Percentiles rank a stretch among this genome's conserved stretches.
Conservation (phyloP, 64 coral and sea anemone genomes). For the Astreopora myriophthalma region DNA sequence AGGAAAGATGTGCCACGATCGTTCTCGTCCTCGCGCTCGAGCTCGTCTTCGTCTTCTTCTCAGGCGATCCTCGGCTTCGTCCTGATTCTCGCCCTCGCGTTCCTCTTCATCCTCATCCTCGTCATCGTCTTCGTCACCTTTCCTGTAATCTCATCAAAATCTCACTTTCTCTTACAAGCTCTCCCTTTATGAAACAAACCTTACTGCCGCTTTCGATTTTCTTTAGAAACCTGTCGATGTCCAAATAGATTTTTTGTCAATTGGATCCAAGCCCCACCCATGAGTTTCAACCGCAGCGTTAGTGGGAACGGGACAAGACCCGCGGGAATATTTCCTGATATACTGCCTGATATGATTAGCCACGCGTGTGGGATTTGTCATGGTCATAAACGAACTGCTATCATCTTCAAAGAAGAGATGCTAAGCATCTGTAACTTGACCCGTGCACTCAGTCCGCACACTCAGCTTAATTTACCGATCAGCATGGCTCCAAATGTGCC, state of each 20-base stretch:
- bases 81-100: no score
- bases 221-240: slow-evolving; percentile 64
- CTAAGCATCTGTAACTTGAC: not conserved
- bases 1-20: no score
- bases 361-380: not conserved
- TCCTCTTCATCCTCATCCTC: no score
- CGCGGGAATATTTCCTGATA: not conserved
- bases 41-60: no score
- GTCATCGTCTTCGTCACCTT: no score
- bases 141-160: no score
- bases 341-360: not conserved
- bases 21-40: no score
- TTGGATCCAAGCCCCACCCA: slow-evolving; percentile 38
- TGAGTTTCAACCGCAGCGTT: not conserved
- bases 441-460: not conserved
- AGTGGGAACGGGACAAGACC: not conserved
- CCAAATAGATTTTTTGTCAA: slow-evolving; percentile 23
- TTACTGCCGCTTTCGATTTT: not conserved
- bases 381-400: not conserved
- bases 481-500: not conserved
- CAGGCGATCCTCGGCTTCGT: no score
- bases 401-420: not conserved
- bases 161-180: not conserved
- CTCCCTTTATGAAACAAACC: no score
- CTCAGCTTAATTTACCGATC: not conserved